A percentile compares a stretch with the other conserved stretches of the same genome.
phyloP scores from a whole-genome alignment of 1,140 invertebrate genomes.

The Euwallacea fornicatus region DNA sequence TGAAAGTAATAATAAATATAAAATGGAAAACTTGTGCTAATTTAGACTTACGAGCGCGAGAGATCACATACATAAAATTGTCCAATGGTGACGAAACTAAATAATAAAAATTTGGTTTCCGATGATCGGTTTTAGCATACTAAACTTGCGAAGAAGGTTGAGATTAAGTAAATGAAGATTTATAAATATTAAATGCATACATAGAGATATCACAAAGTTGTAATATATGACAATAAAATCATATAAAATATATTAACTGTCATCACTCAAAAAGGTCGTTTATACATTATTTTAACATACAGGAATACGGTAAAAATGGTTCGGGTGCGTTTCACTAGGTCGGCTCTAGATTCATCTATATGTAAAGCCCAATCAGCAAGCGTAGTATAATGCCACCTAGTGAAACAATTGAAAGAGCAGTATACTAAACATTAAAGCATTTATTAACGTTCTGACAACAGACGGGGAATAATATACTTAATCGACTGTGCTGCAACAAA shows the following conservation, averaged over 20 bases:
- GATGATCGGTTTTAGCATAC: constrained; percentile 5
- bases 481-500: too few relatives aligned
- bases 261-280: constrained; percentile 44
- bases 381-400: background rate
- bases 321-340: constrained; percentile 9
- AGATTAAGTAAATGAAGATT: constrained; percentile 32
- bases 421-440: background rate
- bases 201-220: constrained; percentile 47
- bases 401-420: background rate
- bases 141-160: constrained; percentile 11
- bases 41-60: constrained; percentile 41
- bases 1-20: constrained; percentile 31
- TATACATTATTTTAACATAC: constrained; percentile 43
- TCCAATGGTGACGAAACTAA: background rate
- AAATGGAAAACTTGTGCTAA: constrained; percentile 44
- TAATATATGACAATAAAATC: constrained; percentile 35
- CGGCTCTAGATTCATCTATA: background rate
- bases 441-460: background rate
- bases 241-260: constrained; percentile 41
- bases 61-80: constrained; percentile 45
- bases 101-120: constrained; percentile 1
- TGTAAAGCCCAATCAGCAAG: background rate
- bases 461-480: background rate
- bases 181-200: constrained; percentile 29
- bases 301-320: constrained; percentile 22